Conservation (phyloP, 2,797 vertebrate species). For the Melanotaenia maccullochi region DNA sequence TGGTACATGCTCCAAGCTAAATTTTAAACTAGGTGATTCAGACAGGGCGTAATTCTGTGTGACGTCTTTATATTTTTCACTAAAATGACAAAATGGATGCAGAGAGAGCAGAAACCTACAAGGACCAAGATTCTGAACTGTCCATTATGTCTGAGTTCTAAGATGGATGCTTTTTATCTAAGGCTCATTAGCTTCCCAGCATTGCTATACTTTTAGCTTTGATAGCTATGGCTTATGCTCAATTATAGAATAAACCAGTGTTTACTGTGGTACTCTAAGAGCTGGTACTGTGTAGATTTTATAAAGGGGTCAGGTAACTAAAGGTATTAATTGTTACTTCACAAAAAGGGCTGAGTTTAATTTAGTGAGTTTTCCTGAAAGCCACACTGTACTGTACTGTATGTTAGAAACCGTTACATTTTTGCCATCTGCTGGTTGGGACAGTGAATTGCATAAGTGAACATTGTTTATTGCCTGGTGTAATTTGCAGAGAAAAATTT, state of each 20-base stretch:
- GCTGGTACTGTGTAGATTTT: constrained; percentile 14
- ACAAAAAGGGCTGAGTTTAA: not conserved
- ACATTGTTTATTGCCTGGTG: not conserved
- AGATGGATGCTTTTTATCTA: constrained; percentile 38
- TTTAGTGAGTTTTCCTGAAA: not conserved
- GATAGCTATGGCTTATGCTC: constrained; percentile 3
- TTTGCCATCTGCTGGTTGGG: constrained; percentile 51
- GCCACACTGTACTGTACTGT: not conserved
- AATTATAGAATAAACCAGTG: not conserved
- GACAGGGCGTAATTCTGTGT: not conserved
- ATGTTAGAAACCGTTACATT: not conserved
- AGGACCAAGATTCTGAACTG: constrained; percentile 3
- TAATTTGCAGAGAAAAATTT: constrained; percentile 18
- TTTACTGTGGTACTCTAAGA: not conserved
- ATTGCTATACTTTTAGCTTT: constrained; percentile 13
- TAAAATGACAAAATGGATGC: constrained; percentile 19
- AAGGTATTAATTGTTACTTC: not conserved
- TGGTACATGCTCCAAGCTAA: not conserved
- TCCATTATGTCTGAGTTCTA: constrained; percentile 17
- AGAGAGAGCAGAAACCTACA: not conserved
- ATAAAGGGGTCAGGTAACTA: constrained; percentile 1
- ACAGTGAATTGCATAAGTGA: not conserved
- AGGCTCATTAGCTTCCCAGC: constrained; percentile 25
- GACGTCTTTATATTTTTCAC: constrained; percentile 2
- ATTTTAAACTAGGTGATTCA: constrained; percentile 13